Percentiles rank a stretch among this genome's conserved stretches.
Conservation (phyloP, 1,140 invertebrate species). For the Holotrichia oblita region DNA sequence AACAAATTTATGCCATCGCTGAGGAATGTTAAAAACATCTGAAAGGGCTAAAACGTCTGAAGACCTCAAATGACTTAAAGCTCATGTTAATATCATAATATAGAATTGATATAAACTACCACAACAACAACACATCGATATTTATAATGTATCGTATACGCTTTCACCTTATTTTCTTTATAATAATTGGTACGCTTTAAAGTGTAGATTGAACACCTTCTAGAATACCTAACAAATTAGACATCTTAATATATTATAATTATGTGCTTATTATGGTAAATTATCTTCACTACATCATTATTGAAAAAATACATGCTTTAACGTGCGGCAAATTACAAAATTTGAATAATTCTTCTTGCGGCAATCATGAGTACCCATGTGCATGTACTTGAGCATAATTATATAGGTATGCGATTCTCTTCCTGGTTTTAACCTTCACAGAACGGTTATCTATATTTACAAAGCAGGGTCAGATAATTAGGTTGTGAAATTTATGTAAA, state of each 20-base stretch:
- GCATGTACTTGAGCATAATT: constrained; percentile 4
- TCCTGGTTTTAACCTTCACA: constrained; percentile 10
- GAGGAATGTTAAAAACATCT: too few species aligned
- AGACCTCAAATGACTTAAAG: too few species aligned
- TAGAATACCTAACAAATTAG: too few species aligned
- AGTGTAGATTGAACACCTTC: too few species aligned
- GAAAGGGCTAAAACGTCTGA: too few species aligned
- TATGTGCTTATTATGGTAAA: background rate
- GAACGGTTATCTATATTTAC: background rate
- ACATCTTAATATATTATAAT: background rate
- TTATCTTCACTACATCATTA: background rate
- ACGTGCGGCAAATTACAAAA: constrained; percentile 13
- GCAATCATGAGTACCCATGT: constrained; percentile 30
- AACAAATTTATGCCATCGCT: too few species aligned
- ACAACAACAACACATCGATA: too few species aligned
- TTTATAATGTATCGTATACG: too few species aligned
- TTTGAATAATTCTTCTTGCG: constrained; percentile 24
- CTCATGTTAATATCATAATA: too few species aligned
- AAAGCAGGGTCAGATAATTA: background rate
- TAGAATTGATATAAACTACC: too few species aligned
- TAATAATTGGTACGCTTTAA: too few species aligned
- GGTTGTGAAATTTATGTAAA: background rate
- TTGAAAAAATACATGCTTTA: constrained; percentile 5
- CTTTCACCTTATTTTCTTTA: too few species aligned
- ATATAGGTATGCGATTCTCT: background rate